Base-by-base conservation (phyloP, 2,888 invertebrate species). In the Diplazon laetatorius region DNA sequence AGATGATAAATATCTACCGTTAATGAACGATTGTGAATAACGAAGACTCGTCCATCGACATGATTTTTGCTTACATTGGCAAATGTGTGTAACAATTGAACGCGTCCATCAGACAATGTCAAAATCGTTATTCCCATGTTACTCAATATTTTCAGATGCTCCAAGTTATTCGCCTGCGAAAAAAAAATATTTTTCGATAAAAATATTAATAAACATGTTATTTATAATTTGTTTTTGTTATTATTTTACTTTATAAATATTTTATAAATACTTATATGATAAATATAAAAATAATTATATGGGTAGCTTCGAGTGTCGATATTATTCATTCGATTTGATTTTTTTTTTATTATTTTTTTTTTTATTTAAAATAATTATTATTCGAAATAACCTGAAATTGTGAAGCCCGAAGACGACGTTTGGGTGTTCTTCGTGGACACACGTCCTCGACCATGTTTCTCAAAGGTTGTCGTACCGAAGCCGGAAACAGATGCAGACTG, bases 81-180 rank as follows among this genome's bases (percentile, higher is more conserved):
- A 87, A 95, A 96, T 57, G 96, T 95, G 90, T 99, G 99, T 66
- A 98, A 93, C 73, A 99, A 93, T 91, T 99, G 98, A 78, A 99
- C 95, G 80, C 97, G 93, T 59, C 99, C 99, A 90, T 99, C 98
- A 14, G 95, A 94, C 89, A 97, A 92, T 0, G 96, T 96, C 80
- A 97, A 93, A 85, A 99, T 95, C 72, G 96, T 95, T 87, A 99
- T 98, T 79, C 99, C 99, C 98, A 99, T 98, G 89, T 97, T 95
- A 76, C 95, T 94, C 82, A 99, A 93, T 81, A 97, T 94, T 89
- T 94, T 95, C 83, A 98, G 91, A 92, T 99, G 99, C 69, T 97
- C 95, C 71, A 96, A 93, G 92, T 98, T 98, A 85, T 94, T 95
- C 73, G 97, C 94, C 82, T 95, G 91, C 83, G 93, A 93, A 66